Evolutionary conservation across 2,113 vertebrate species (phyloP), one percentile per base, ranked within the genome.

Genomic region (Grus americana): DNA sequence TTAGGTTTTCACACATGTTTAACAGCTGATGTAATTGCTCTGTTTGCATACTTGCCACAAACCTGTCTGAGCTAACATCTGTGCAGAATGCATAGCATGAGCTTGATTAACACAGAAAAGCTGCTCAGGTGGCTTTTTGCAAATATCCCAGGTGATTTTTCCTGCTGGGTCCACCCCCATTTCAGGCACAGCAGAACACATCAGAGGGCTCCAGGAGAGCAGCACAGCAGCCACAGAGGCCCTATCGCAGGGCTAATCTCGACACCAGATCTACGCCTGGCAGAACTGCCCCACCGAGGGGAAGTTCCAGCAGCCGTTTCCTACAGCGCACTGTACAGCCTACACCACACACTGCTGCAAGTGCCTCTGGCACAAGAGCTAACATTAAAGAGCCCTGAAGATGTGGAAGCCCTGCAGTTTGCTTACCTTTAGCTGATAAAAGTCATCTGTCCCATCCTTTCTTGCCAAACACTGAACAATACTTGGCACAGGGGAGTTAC

Each of bases 401-500:
- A 36, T 23, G 46, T 65, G 70, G 55, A 44, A 84, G 49, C 62
- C 38, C 58, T 81, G 78, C 42, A 34, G 42, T 86, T 96, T 86
- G 86, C 98, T 99, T 97, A 99, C 99, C 99, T 99, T 99, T 73
- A 99, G 98, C 97, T 99, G 99, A 97, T 99, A 99, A 86, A 99
- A 99, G 97, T 99, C 99, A 95, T 99, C 99, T 1, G 99, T 99
- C 96, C 99, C 99, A 34, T 99, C 99, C 97, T 99, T 99, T 94
- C 99, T 99, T 72, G 99, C 99, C 98, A 99, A 98, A 98, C 99
- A 99, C 97, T 99, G 99, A 93, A 99, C 99, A 97, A 99, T 99
- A 97, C 99, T 99, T 66, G 98, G 99, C 96, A 99, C 99, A 6
- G 99, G 99, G 85, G 99, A 99, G 98, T 99, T 99, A 96, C 99